Evolutionary conservation across 2,888 invertebrate species (phyloP), one percentile per base, ranked within the genome.

Genomic region (Campoplex capitator): DNA sequence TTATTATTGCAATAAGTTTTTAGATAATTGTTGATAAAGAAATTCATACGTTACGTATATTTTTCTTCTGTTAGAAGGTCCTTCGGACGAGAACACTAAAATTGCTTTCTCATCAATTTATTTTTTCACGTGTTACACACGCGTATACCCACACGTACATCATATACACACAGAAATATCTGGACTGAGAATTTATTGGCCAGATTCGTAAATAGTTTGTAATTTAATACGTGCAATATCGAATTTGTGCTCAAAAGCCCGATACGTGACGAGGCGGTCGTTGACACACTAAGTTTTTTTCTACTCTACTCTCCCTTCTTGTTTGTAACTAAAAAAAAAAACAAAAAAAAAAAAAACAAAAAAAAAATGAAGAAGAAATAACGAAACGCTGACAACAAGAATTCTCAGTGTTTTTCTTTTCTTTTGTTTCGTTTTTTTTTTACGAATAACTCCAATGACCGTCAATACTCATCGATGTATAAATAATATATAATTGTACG

Each of bases 191-290:
- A 74, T 48, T 23, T 58, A 48, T 51, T 80, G 71, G 80, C 73
- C 80, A 70, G 84, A 84, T 48, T 80, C 73, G 73, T 80, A 51
- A 83, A 65, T 80, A 83, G 65, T 83, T 62, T 75, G 67, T 77
- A 76, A 83, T 76, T 76, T 67, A 76, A 76, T 48, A 83, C 70
- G 80, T 73, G 83, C 85, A 84, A 84, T 86, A 87, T 83, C 67
- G 71, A 80, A 85, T 68, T 78, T 74, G 76, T 85, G 87, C 85
- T 88, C 85, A 80, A 85, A 82, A 79, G 84, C 79, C 78, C 67
- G 51, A 78, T 73, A 67, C 82, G 78, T 78, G 54, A 81, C 80
- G 65, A 65, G 48, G 62, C 75, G 76, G 65, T 84, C 86, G 75
- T 78, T 81, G 71, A 54, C 58, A 71, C 56, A 23, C 38, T 16